A percentile compares a stretch with the other conserved stretches of the same genome.
phyloP scores from a whole-genome alignment of 2,797 vertebrate genomes.

The Peromyscus attwateri region DNA sequence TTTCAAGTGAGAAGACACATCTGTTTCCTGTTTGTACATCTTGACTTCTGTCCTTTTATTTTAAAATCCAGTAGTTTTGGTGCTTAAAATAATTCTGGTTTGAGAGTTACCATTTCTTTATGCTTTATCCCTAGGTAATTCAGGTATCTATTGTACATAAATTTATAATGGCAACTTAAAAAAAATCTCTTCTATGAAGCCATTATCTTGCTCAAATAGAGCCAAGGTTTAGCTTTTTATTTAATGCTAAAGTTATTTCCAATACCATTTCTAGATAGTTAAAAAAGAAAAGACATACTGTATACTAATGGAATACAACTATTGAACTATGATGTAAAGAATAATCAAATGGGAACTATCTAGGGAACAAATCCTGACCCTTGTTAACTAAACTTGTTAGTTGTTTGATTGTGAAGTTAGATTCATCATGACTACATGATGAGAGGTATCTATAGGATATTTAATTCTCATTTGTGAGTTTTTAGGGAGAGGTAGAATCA shows the following conservation, averaged over 20 bases:
- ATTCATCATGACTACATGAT: background rate
- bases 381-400: background rate
- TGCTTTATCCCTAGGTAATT: slow-evolving; percentile 2
- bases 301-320: background rate
- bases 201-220: slow-evolving; percentile 8
- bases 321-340: slow-evolving; percentile 27
- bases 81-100: slow-evolving; percentile 12
- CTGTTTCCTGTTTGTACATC: background rate
- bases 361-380: background rate
- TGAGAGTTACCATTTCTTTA: slow-evolving; percentile 42
- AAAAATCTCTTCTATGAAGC: background rate
- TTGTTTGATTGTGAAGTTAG: slow-evolving; percentile 28
- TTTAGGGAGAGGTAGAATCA: slow-evolving; percentile 1
- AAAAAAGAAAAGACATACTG: background rate
- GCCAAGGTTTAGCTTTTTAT: background rate
- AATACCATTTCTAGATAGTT: slow-evolving; percentile 2
- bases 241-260: slow-evolving; percentile 26
- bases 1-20: slow-evolving; percentile 23
- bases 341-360: slow-evolving; percentile 11
- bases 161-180: background rate
- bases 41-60: background rate
- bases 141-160: background rate
- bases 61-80: slow-evolving; percentile 31
- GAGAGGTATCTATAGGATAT: background rate
- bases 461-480: background rate